Conservation (phyloP, 2,797 vertebrate genomes). For the Sebastiscus albofasciatus region DNA sequence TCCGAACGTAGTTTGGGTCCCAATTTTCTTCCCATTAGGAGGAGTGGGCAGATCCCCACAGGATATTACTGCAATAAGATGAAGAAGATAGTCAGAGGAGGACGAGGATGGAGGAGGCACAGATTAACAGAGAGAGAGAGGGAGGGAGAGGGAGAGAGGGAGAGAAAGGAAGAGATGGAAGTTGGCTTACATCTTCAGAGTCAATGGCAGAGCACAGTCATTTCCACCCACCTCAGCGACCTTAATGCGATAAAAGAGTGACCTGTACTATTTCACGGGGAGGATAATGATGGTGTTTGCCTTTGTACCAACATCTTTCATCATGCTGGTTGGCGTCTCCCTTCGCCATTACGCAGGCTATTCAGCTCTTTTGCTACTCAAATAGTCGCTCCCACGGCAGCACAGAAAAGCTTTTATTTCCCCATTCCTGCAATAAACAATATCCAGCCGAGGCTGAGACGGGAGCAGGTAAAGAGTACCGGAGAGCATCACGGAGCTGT, state of each 20-base stretch:
- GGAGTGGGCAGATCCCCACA: constrained; percentile 93
- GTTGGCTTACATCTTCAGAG: constrained; percentile 61
- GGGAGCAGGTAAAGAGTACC: constrained; percentile 7
- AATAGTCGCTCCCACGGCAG: constrained; percentile 54
- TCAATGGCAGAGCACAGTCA: constrained; percentile 65
- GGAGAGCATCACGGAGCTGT: constrained; percentile 9
- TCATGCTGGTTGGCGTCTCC: constrained; percentile 46
- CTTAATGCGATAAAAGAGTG: constrained; percentile 65
- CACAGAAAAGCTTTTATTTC: constrained; percentile 38
- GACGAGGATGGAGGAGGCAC: not conserved
- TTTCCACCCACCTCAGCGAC: constrained; percentile 58
- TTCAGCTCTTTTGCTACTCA: constrained; percentile 44
- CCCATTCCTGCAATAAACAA: constrained; percentile 43
- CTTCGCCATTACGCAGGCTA: constrained; percentile 48
- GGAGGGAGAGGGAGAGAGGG: too few relatives aligned
- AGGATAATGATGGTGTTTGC: constrained; percentile 69
- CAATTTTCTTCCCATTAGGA: constrained; percentile 98
- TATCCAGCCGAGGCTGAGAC: constrained; percentile 17
- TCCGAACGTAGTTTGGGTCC: constrained; percentile 94
- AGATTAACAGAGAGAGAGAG: constrained; percentile 20
- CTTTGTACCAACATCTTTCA: constrained; percentile 66
- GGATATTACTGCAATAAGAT: constrained; percentile 90
- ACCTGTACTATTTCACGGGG: constrained; percentile 61
- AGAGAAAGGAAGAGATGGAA: constrained; percentile 40
- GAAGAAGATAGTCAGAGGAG: constrained; percentile 35